These are phyloP conservation scores for Fundulus diaphanus DNA, from an alignment of 2,797 vertebrate species.

Conservation along the genomic window DNA sequence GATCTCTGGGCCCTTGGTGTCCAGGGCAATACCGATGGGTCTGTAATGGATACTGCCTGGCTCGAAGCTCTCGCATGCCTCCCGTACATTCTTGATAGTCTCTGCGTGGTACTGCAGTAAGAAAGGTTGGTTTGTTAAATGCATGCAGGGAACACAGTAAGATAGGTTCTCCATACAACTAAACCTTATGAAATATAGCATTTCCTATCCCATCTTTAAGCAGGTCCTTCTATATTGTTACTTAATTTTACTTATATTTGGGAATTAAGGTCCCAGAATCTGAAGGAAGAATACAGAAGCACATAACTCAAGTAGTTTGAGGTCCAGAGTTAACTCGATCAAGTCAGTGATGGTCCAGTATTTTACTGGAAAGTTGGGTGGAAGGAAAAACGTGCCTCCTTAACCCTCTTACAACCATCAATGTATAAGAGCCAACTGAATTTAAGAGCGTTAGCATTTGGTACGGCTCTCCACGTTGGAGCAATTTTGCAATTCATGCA, in stretches of 20 bases:
- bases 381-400: not conserved
- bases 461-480: no score
- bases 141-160: not conserved
- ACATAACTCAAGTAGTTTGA: not conserved
- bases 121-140: not conserved
- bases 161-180: not conserved
- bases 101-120: slow-evolving; percentile 87
- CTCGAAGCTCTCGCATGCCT: slow-evolving; percentile 93
- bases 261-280: not conserved
- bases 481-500: no score
- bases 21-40: slow-evolving; percentile 93
- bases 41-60: slow-evolving; percentile 94
- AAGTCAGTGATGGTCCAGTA: not conserved
- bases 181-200: not conserved
- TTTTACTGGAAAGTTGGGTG: not conserved
- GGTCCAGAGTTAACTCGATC: not conserved
- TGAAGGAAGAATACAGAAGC: not conserved
- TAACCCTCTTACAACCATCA: not conserved
- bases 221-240: no score
- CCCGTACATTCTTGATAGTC: slow-evolving; percentile 94
- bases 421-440: no score
- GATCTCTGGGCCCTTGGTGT: slow-evolving; percentile 99
- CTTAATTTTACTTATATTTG: not conserved
- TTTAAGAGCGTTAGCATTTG: no score
- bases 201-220: no score